phyloP scores from a whole-genome alignment of 2,113 vertebrate species.

The Pachypanchax playfairii region DNA sequence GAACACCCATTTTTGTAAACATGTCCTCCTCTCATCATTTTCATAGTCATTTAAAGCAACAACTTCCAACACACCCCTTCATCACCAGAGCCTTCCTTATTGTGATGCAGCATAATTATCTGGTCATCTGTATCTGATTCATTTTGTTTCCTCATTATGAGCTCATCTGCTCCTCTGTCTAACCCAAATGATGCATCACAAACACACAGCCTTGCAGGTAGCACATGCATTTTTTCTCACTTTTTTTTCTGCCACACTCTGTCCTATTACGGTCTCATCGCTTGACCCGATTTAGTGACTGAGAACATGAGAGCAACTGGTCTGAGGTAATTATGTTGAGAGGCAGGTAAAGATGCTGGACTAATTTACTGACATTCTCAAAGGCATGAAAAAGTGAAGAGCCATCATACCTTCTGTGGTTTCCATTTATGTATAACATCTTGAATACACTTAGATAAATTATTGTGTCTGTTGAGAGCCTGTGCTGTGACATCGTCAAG shows the following conservation, averaged over 20 bases:
- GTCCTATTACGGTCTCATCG: conserved; percentile 39
- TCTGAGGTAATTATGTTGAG: conserved; percentile 52
- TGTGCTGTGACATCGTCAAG: too few species aligned
- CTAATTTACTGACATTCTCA: conserved; percentile 41
- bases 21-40: conserved; percentile 30
- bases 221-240: conserved; percentile 1
- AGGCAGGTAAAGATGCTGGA: conserved; percentile 46
- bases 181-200: conserved; percentile 33
- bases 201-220: conserved; percentile 27
- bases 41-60: conserved; percentile 13
- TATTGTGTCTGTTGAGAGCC: background rate
- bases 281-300: conserved; percentile 47
- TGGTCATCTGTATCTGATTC: conserved; percentile 62
- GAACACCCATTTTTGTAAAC: conserved; percentile 14
- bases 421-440: background rate
- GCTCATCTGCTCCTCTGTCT: conserved; percentile 51
- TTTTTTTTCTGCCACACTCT: conserved; percentile 5
- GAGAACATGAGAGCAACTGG: conserved; percentile 42
- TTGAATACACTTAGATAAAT: background rate
- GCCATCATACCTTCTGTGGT: conserved; percentile 2
- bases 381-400: conserved; percentile 17
- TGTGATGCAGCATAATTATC: conserved; percentile 57
- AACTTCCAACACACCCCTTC: conserved; percentile 5
- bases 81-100: conserved; percentile 5
- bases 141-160: conserved; percentile 66